These are phyloP conservation scores for Mormyrus proboscirostris DNA, from an alignment of 2,797 vertebrate genomes.

Conservation along the genomic window DNA sequence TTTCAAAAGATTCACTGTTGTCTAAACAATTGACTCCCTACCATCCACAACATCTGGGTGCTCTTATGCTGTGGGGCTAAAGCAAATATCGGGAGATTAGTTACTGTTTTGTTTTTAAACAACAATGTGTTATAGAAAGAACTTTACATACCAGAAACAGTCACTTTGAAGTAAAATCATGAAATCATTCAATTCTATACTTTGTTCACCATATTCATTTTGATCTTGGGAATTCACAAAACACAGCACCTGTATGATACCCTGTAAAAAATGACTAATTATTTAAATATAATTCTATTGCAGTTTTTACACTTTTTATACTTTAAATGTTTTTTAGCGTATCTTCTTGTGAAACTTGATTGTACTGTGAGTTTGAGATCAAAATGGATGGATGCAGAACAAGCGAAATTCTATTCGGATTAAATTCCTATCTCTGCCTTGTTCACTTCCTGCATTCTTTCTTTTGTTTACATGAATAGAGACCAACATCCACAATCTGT, in stretches of 20 bases:
- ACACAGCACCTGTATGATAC: background rate
- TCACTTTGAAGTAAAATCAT: background rate
- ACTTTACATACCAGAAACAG: background rate
- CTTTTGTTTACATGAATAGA: background rate
- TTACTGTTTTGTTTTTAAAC: slow-evolving; percentile 71
- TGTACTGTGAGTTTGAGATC: background rate
- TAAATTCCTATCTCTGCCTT: background rate
- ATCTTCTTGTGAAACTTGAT: background rate
- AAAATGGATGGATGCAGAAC: background rate
- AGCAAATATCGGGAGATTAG: slow-evolving; percentile 74
- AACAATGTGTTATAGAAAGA: slow-evolving; percentile 59
- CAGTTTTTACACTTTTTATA: background rate
- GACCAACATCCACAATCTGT: background rate
- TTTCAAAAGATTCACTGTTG: slow-evolving; percentile 72
- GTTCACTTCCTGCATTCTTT: background rate
- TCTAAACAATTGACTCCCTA: slow-evolving; percentile 79
- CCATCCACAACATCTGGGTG: slow-evolving; percentile 76
- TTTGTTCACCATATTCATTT: background rate
- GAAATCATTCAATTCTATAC: background rate
- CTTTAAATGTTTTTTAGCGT: background rate
- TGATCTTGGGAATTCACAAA: background rate
- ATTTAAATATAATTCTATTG: background rate
- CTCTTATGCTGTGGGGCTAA: slow-evolving; percentile 68
- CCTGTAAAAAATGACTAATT: background rate
- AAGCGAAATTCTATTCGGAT: background rate